Conservation (phyloP, 2,797 vertebrate species). For the Myripristis murdjan region DNA sequence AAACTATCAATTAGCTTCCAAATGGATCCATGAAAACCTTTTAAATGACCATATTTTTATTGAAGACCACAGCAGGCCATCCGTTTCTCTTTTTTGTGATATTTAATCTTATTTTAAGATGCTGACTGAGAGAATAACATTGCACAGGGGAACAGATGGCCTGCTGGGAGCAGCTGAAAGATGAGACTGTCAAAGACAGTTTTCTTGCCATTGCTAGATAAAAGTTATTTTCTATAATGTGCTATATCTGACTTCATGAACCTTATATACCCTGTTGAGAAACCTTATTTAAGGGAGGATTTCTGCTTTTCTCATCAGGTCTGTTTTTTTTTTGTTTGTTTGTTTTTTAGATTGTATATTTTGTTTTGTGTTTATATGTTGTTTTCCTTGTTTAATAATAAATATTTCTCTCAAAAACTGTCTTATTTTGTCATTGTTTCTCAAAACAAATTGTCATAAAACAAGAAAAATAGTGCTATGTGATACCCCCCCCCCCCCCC, state of each 20-base stretch:
- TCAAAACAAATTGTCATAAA: too few species aligned
- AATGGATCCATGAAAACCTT: not conserved
- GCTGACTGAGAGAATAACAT: not conserved
- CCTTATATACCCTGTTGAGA: not conserved
- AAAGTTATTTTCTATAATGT: slow-evolving; percentile 8
- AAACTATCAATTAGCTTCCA: not conserved
- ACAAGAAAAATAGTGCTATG: too few species aligned
- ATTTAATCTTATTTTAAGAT: too few species aligned
- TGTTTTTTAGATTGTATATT: not conserved
- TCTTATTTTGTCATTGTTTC: too few species aligned
- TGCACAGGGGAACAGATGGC: not conserved
- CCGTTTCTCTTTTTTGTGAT: too few species aligned
- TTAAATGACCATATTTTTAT: not conserved
- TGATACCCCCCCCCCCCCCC: too few species aligned
- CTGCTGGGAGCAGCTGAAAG: slow-evolving; percentile 6
- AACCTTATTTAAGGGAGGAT: not conserved
- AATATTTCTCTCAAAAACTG: too few species aligned
- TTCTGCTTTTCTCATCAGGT: slow-evolving; percentile 3
- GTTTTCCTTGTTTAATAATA: slow-evolving; percentile 38
- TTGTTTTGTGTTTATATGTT: slow-evolving; percentile 26
- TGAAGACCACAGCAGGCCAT: not conserved
- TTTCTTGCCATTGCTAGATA: slow-evolving; percentile 7
- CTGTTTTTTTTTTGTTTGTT: too few species aligned
- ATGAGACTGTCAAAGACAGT: not conserved
- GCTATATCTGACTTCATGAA: slow-evolving; percentile 3